Conservation (phyloP, 2,113 vertebrate genomes). For the Trematocara unimaculatum region DNA sequence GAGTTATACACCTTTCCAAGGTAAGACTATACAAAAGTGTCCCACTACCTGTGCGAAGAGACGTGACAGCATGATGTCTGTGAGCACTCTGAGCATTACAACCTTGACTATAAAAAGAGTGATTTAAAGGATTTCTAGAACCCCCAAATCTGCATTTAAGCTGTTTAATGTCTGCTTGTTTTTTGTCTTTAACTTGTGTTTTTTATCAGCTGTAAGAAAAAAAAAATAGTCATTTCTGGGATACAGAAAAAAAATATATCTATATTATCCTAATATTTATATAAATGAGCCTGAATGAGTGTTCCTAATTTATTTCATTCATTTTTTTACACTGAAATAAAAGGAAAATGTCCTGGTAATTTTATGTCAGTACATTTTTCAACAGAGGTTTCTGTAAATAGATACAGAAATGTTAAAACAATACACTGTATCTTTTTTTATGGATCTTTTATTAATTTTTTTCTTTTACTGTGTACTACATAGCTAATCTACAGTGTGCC, state of each 20-base stretch:
- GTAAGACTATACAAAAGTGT: not conserved
- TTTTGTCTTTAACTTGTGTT: not conserved
- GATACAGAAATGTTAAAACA: not conserved
- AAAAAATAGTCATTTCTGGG: rapidly evolving
- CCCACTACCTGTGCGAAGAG: not conserved
- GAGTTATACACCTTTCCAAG: not conserved
- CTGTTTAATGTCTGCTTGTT: not conserved
- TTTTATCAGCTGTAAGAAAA: not conserved
- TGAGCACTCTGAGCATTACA: not conserved
- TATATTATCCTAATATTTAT: not conserved
- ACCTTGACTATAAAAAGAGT: not conserved
- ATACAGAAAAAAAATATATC: not conserved
- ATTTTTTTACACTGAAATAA: not conserved
- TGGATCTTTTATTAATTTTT: not conserved
- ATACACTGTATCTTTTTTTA: not conserved
- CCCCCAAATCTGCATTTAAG: not conserved
- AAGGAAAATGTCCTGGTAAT: not conserved
- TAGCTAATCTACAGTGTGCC: not conserved
- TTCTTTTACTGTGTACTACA: too few species aligned
- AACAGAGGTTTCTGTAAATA: not conserved
- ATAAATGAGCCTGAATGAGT: not conserved
- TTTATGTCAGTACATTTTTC: not conserved
- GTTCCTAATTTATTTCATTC: not conserved
- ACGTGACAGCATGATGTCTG: not conserved
- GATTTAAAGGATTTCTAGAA: not conserved